These are phyloP conservation scores for Tuberolachnus salignus DNA, from an alignment of 2,888 invertebrate species.

Conservation along the genomic window DNA sequence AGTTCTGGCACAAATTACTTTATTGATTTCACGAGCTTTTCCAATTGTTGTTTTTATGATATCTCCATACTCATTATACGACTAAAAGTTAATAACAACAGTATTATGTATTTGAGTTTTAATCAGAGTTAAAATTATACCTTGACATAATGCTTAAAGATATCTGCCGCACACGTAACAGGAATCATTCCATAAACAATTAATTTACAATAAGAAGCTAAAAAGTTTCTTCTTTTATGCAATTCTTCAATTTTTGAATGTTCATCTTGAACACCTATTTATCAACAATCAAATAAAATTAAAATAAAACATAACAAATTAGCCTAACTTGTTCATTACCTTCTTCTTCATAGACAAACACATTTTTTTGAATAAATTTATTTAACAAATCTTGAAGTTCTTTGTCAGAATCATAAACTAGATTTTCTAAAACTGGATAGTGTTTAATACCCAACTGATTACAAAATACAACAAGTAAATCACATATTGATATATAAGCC, in stretches of 20 bases:
- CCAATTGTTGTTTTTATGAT: conserved; percentile 96
- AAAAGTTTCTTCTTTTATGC: conserved; percentile 92
- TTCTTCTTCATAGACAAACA: conserved; percentile 91
- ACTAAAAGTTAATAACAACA: conserved; percentile 66
- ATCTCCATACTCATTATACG: conserved; percentile 97
- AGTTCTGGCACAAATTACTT: conserved; percentile 92
- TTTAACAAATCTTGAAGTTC: conserved; percentile 82
- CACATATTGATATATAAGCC: conserved; percentile 95
- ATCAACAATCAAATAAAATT: conserved; percentile 60
- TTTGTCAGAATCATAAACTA: conserved; percentile 82
- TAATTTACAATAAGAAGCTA: conserved; percentile 96
- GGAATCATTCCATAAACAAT: conserved; percentile 97
- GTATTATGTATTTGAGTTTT: neutral
- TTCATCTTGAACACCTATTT: conserved; percentile 86
- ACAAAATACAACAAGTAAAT: conserved; percentile 90
- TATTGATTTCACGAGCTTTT: conserved; percentile 97
- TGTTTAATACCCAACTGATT: conserved; percentile 71
- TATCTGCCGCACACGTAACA: conserved; percentile 87
- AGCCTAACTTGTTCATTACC: conserved; percentile 67
- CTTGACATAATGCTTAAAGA: conserved; percentile 97
- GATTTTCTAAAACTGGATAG: conserved; percentile 64
- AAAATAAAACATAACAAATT: neutral
- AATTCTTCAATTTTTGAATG: conserved; percentile 93
- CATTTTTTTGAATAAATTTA: conserved; percentile 89
- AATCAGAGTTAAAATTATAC: conserved; percentile 63